phyloP scores from a whole-genome alignment of 2,113 vertebrate species.

The Acrocephalus arundinaceus region DNA sequence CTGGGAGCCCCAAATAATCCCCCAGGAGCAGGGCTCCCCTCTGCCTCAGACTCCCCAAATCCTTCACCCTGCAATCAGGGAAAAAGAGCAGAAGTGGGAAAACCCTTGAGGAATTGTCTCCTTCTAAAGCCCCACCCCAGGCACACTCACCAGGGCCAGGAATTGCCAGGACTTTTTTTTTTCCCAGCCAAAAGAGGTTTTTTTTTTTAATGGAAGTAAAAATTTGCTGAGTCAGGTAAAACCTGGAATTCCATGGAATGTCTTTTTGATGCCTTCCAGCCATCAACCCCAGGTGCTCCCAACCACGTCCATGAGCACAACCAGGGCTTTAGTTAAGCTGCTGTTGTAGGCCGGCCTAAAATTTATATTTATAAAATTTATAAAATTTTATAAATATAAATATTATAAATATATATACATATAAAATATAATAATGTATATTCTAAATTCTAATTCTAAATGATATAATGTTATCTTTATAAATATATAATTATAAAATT shows the following conservation, averaged over 20 bases:
- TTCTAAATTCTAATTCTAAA: no score
- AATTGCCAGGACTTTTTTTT: background rate
- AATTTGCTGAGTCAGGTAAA: background rate
- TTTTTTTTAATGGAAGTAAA: background rate
- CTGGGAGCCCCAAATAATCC: background rate
- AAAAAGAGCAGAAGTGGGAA: background rate
- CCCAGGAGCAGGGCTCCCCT: background rate
- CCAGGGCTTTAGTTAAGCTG: background rate
- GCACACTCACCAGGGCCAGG: background rate
- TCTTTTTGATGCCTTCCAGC: background rate
- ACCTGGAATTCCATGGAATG: background rate
- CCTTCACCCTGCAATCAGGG: background rate
- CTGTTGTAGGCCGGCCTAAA: background rate
- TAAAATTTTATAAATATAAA: no score
- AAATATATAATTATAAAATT: no score
- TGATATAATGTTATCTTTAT: no score
- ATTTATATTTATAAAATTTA: no score
- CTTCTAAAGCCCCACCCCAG: background rate
- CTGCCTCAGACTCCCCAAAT: background rate
- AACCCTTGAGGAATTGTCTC: background rate
- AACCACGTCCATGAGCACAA: fast-evolving
- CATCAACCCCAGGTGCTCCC: background rate
- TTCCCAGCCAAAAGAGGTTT: background rate
- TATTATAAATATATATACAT: no score
- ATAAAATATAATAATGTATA: no score